Percentiles rank a stretch among this genome's conserved stretches.
Conservation (phyloP, 2,888 invertebrate species). For the Drosophila affinis region DNA sequence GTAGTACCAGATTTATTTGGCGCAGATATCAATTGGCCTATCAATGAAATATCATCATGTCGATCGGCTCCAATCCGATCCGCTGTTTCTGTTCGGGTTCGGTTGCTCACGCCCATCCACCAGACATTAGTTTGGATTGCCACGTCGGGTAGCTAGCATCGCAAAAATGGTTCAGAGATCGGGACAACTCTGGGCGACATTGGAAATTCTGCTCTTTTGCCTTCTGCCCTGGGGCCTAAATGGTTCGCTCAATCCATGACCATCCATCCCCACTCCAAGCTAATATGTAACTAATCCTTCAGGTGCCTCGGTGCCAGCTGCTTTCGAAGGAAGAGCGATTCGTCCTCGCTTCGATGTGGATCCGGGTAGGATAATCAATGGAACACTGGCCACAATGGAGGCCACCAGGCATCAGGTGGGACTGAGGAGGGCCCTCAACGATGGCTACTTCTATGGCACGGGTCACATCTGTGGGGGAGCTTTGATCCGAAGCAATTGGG, state of each 20-base stretch:
- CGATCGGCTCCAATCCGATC: background rate
- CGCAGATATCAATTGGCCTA: conserved; percentile 19
- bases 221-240: background rate
- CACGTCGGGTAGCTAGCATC: conserved; percentile 37
- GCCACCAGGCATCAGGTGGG: conserved; percentile 80
- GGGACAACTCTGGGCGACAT: background rate
- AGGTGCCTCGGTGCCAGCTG: conserved; percentile 1
- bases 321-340: conserved; percentile 20
- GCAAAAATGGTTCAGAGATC: background rate
- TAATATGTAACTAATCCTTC: background rate
- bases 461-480: conserved; percentile 82
- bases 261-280: too few species aligned
- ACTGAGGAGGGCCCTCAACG: conserved; percentile 67
- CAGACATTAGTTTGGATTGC: conserved; percentile 52
- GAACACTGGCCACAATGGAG: conserved; percentile 62
- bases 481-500: conserved; percentile 70
- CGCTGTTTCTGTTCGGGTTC: conserved; percentile 17
- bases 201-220: background rate
- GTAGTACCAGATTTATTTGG: conserved; percentile 63
- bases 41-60: background rate
- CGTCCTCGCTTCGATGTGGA: conserved; percentile 56
- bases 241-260: background rate
- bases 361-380: conserved; percentile 75
- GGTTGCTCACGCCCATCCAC: background rate
- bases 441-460: conserved; percentile 75